These are phyloP conservation scores for Cerceris rybyensis DNA, from an alignment of 2,888 invertebrate species.

Conservation along the genomic window DNA sequence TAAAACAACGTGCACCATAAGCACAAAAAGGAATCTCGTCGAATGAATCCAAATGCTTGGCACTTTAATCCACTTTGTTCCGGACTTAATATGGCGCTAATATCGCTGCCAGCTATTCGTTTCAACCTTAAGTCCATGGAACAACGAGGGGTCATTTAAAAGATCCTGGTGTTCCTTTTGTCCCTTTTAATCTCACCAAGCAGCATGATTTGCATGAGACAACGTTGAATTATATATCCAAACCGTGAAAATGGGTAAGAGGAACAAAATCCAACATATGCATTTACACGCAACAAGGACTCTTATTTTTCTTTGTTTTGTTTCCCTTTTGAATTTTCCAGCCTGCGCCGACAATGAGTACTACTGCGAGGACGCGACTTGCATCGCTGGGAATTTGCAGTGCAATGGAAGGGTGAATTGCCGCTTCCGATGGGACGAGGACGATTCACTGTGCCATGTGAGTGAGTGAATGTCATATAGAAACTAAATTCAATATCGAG, in stretches of 20 bases:
- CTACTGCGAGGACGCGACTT: conserved; percentile 94
- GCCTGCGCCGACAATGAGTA: conserved; percentile 86
- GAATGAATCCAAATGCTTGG: too few relatives aligned
- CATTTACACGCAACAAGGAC: neutral
- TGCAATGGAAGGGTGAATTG: conserved; percentile 92
- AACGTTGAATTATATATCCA: neutral
- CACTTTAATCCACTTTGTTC: neutral
- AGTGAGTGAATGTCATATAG: conserved; percentile 65
- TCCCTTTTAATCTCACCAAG: neutral
- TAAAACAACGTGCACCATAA: too few relatives aligned
- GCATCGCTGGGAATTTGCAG: conserved; percentile 87
- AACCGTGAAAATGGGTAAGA: neutral
- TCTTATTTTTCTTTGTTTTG: neutral
- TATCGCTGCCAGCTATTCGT: neutral
- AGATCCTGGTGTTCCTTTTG: neutral
- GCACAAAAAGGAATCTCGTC: too few relatives aligned
- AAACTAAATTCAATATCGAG: conserved; percentile 30
- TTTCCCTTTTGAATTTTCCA: conserved; percentile 59
- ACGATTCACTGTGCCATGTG: conserved; percentile 83
- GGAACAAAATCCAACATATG: neutral
- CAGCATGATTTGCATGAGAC: neutral
- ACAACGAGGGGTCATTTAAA: neutral
- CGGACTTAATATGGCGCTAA: neutral
- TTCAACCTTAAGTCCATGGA: neutral
- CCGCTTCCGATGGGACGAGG: conserved; percentile 91